Base-by-base conservation (phyloP, 2,797 vertebrate genomes). In the Buphagus erythrorhynchus region DNA sequence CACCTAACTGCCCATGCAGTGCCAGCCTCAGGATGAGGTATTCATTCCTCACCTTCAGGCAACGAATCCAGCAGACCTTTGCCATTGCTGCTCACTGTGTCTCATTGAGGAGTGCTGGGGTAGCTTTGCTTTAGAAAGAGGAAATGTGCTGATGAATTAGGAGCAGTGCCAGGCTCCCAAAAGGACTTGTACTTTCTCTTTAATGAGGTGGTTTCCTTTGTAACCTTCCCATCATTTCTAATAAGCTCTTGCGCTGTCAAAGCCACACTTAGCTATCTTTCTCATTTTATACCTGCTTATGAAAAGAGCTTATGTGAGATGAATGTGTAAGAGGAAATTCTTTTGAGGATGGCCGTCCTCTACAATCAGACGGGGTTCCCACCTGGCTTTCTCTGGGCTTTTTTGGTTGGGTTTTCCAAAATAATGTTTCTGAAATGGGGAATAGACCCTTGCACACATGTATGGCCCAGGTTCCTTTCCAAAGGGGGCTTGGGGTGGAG, bases 211-310 rank as follows among this genome's bases (percentile, higher is more conserved):
- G 10, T 73, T 90, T 90, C 62, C 72, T 46, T 42, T 69, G 59
- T 90, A 85, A 58, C 68, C 61, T 80, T 52, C 76, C 31, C 68
- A 66, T 83, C 35, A 40, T 58, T 90, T 73, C 84, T 65, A 80
- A 74, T 73, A 80, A 90, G 35, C 43, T 74, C 65, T 67, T 66
- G 24, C 9, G 9, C 79, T 90, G 68, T 80, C 76, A 76, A 59
- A 93, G 31, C 55, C 1, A 0, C 20, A 19, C 31, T 80, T 88
- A 52, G 52, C 55, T 76, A 25, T 72, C 33, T 69, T 79, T 58
- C 63, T 92, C 17, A 42, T 88, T 90, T 93, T 93, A 65, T n/a
- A 66, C 76, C 72, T 90, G 67, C 38, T 92, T 88, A 66, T 86
- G 80, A 54, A 76, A 86, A 62, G 33, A 16, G n/a, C 17, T 90